These are phyloP conservation scores for Eretmochelys imbricata DNA, from an alignment of 2,113 vertebrate genomes.

Conservation along the genomic window DNA sequence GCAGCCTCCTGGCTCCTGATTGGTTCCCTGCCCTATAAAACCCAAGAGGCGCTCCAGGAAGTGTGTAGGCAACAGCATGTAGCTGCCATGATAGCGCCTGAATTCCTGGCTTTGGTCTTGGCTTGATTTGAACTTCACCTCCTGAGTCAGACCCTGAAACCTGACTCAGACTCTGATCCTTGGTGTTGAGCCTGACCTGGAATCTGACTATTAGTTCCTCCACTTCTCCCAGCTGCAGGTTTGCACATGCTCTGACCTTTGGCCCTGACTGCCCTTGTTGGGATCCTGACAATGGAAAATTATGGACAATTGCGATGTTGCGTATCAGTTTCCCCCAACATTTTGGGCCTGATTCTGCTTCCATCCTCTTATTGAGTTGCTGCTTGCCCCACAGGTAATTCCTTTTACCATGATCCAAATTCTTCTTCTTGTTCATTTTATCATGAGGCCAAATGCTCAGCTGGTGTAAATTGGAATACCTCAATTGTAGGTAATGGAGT, in stretches of 20 bases:
- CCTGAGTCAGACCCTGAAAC: neutral
- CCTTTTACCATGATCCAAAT: neutral
- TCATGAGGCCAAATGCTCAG: neutral
- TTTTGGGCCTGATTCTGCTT: neutral
- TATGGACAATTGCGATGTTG: rapidly evolving
- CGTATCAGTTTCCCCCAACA: neutral
- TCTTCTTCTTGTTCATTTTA: neutral
- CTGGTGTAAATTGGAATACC: neutral
- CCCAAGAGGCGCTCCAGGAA: neutral
- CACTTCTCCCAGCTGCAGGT: neutral
- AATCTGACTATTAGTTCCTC: neutral
- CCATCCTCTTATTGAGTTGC: neutral
- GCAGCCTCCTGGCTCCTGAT: no score
- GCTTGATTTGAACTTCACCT: neutral
- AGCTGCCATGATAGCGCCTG: neutral
- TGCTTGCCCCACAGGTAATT: neutral
- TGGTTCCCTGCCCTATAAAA: neutral
- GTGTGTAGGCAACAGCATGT: neutral
- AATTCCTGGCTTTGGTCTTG: neutral
- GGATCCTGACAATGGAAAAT: neutral
- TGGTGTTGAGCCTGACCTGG: neutral
- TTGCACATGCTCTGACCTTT: neutral
- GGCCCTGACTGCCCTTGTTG: neutral
- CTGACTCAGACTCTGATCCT: neutral
- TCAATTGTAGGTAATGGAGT: neutral